Evolutionary conservation across 92 coral and sea anemone genomes (phyloP).

Genomic region (Isaurus tuberculatus): DNA sequence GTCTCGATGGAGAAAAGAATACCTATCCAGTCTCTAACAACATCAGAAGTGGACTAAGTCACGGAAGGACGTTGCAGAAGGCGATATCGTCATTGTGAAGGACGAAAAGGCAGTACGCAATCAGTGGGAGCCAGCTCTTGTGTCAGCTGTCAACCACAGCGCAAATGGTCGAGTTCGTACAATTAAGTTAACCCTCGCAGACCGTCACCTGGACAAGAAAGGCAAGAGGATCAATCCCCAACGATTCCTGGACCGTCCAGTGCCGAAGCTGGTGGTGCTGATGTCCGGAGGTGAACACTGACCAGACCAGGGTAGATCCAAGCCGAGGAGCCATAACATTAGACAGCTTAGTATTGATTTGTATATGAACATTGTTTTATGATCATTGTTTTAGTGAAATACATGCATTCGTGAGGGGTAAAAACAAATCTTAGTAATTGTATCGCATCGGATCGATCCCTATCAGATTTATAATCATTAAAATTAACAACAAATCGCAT

Average conservation of each 20-base stretch:
- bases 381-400: conserved; percentile 12
- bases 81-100: conserved; percentile 28
- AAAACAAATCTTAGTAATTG: too few relatives aligned
- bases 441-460: too few relatives aligned
- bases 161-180: conserved; percentile 8
- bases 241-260: conserved; percentile 20
- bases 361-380: conserved; percentile 14
- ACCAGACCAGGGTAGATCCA: conserved; percentile 20
- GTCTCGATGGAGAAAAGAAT: conserved; percentile 29
- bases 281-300: conserved; percentile 25
- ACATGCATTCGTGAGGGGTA: background rate
- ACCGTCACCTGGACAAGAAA: background rate
- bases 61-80: conserved; percentile 29
- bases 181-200: background rate
- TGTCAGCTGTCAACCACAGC: conserved; percentile 14
- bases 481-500: too few relatives aligned
- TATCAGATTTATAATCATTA: too few relatives aligned
- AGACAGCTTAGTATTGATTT: conserved; percentile 11
- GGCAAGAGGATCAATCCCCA: conserved; percentile 10
- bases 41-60: conserved; percentile 13
- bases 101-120: conserved; percentile 23
- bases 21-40: conserved; percentile 14
- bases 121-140: conserved; percentile 30
- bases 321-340: conserved; percentile 18
- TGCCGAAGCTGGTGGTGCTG: conserved; percentile 25